Conservation (phyloP, 1,140 invertebrate species). For the Neoseiulus cucumeris region DNA sequence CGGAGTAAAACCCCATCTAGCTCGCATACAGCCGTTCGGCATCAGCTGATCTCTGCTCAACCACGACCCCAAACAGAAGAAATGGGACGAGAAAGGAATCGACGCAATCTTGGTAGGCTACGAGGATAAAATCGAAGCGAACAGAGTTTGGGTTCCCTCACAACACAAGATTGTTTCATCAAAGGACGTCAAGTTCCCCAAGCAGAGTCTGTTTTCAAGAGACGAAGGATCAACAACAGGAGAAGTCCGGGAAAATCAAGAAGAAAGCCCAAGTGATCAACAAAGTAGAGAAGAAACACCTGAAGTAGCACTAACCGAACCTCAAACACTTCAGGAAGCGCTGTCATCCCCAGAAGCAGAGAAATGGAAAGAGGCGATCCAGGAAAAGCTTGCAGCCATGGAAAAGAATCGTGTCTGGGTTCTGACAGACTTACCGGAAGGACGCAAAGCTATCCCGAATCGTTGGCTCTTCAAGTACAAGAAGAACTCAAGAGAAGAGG, state of each 20-base stretch:
- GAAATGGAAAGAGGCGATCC: slow-evolving; percentile 25
- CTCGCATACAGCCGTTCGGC: background rate
- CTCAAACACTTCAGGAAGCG: too few species aligned
- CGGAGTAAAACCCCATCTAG: background rate
- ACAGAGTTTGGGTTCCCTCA: background rate
- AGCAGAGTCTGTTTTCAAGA: background rate
- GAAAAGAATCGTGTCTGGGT: slow-evolving; percentile 26
- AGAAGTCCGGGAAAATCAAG: background rate
- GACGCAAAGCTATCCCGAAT: slow-evolving; percentile 21
- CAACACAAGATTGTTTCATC: background rate
- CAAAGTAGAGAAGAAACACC: too few species aligned
- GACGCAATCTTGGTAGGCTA: too few species aligned
- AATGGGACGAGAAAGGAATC: too few species aligned
- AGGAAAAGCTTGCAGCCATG: slow-evolving; percentile 24
- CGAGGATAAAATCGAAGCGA: background rate
- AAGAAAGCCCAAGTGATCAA: background rate
- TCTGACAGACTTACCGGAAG: slow-evolving; percentile 19
- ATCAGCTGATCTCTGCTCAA: background rate
- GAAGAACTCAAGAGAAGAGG: slow-evolving; percentile 20
- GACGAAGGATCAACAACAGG: background rate
- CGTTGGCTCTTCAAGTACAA: slow-evolving; percentile 26
- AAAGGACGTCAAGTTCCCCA: background rate
- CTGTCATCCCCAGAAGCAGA: slow-evolving; percentile 19
- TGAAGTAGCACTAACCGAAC: slow-evolving; percentile 4
- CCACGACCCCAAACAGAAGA: background rate